Evolutionary conservation across 2,797 vertebrate species (phyloP).

Genomic region (Acrocephalus scirpaceus): DNA sequence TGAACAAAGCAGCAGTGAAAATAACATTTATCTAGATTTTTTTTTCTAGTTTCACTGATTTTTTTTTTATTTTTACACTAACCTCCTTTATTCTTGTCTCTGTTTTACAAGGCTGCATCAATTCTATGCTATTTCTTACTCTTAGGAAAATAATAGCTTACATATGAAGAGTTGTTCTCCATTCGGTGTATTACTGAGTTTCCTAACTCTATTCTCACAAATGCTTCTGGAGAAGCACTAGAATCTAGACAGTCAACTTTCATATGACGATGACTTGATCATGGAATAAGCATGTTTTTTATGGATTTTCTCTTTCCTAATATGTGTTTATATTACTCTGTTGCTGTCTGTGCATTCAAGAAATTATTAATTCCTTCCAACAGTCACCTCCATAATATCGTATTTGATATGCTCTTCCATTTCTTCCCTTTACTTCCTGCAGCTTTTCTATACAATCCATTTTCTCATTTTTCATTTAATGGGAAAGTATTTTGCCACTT

Average conservation of each 20-base stretch:
- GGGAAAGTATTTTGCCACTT: background rate
- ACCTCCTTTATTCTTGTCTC: background rate
- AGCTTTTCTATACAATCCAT: background rate
- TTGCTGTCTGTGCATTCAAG: background rate
- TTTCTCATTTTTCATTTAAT: background rate
- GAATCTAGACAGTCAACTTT: background rate
- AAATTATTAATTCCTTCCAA: background rate
- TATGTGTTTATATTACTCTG: background rate
- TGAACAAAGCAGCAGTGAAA: background rate
- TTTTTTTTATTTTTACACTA: background rate
- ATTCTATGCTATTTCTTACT: background rate
- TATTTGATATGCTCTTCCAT: background rate
- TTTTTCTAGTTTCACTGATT: background rate
- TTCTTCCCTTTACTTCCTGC: background rate
- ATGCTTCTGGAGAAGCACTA: background rate
- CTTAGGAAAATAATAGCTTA: background rate
- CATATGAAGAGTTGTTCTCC: background rate
- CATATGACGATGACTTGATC: background rate
- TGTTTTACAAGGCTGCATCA: background rate
- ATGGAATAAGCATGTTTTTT: background rate
- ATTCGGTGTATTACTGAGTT: background rate
- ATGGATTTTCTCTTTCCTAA: background rate
- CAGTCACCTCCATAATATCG: background rate
- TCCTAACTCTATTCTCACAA: background rate
- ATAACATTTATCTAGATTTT: background rate